phyloP scores from a whole-genome alignment of 2,113 vertebrate species.

The Sylvilagus bachmani region DNA sequence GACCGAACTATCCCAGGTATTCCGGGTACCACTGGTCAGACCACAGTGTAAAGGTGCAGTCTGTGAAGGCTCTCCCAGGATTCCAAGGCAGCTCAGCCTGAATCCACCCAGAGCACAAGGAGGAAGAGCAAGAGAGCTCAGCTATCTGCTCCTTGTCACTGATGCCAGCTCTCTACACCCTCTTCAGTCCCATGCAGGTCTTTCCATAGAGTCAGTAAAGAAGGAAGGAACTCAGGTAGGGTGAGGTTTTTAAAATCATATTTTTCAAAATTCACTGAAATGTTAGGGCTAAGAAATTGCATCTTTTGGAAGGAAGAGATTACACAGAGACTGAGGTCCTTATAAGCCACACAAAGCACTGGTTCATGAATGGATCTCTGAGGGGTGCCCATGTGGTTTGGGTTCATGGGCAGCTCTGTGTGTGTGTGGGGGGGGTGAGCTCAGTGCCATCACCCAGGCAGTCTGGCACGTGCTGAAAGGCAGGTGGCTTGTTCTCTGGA shows the following conservation, averaged over 20 bases:
- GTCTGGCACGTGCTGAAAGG: accelerated
- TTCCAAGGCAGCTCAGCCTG: constrained; percentile 61
- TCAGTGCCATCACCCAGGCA: too few relatives aligned
- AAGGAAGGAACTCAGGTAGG: neutral
- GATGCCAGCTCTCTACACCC: neutral
- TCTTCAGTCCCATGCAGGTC: too few relatives aligned
- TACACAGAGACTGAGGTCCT: accelerated
- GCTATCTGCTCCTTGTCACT: neutral
- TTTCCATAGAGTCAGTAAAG: neutral
- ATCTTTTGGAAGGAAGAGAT: neutral
- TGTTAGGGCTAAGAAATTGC: neutral
- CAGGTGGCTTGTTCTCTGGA: neutral
- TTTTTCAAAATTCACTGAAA: neutral
- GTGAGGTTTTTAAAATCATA: neutral
- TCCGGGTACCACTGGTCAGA: constrained; percentile 79
- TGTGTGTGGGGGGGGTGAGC: neutral
- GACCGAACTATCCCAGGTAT: constrained; percentile 70
- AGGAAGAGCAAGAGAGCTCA: constrained; percentile 24
- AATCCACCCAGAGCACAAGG: constrained; percentile 12
- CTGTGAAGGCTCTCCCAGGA: constrained; percentile 45
- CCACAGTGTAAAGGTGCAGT: constrained; percentile 73
- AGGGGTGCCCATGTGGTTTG: accelerated
- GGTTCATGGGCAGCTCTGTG: neutral
- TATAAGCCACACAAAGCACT: neutral
- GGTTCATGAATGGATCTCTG: accelerated